Conservation (phyloP, 2,888 invertebrate species). For the Drosophila greeni region DNA sequence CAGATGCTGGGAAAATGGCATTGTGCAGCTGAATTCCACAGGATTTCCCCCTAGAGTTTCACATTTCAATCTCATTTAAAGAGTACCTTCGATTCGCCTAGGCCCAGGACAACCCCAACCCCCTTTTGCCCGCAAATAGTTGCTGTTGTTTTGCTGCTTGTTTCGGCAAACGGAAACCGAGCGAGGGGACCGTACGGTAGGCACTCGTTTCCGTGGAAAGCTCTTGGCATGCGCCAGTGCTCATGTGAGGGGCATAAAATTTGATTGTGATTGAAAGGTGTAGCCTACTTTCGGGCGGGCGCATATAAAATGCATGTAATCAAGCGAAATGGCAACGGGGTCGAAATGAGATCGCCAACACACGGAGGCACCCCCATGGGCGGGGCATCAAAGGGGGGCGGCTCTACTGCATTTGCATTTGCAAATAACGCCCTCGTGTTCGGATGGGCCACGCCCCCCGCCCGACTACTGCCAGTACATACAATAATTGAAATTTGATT, state of each 20-base stretch:
- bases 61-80: neutral
- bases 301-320: slow-evolving; percentile 72
- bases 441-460: slow-evolving; percentile 32
- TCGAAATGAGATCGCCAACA: slow-evolving; percentile 29
- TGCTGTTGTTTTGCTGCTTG: slow-evolving; percentile 20
- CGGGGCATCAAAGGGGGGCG: neutral
- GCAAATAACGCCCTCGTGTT: slow-evolving; percentile 32
- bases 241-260: slow-evolving; percentile 60
- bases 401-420: slow-evolving; percentile 42
- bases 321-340: slow-evolving; percentile 66
- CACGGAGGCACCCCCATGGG: slow-evolving; percentile 1
- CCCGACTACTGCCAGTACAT: slow-evolving; percentile 1
- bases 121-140: slow-evolving; percentile 19
- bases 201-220: slow-evolving; percentile 27
- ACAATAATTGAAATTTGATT: slow-evolving; percentile 72
- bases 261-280: slow-evolving; percentile 74
- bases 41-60: neutral
- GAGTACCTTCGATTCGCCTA: slow-evolving; percentile 9
- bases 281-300: slow-evolving; percentile 70
- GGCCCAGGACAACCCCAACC: neutral
- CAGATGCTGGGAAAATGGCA: too few species aligned
- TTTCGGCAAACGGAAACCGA: slow-evolving; percentile 57
- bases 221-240: slow-evolving; percentile 20
- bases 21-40: too few species aligned
- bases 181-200: slow-evolving; percentile 27